Evolutionary conservation across 2,797 vertebrate genomes (phyloP).

Genomic region (Saguinus oedipus): DNA sequence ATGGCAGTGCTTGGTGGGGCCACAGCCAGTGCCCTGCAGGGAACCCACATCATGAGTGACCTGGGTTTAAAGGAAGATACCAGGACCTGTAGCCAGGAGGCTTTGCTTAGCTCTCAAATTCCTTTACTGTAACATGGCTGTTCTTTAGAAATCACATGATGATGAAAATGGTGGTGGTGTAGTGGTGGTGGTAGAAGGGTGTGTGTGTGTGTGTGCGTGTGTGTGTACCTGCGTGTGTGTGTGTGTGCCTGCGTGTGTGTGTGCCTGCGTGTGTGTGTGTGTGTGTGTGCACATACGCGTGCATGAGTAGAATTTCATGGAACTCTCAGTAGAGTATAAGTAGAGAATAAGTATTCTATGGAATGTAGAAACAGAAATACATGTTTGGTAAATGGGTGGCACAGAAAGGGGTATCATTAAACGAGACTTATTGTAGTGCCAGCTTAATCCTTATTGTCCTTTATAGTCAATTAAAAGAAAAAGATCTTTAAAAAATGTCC

Average conservation of each 20-base stretch:
- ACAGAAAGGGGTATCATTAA: background rate
- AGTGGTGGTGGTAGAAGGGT: background rate
- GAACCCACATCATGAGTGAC: background rate
- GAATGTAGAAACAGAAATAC: background rate
- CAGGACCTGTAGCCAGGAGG: background rate
- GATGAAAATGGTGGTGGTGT: background rate
- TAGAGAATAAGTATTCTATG: background rate
- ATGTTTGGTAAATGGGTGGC: background rate
- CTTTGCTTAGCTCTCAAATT: background rate
- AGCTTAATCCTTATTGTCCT: background rate
- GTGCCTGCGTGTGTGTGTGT: rapidly evolving
- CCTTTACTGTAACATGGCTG: background rate
- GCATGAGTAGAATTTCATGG: background rate
- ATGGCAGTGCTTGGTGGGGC: background rate
- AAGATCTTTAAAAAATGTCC: background rate
- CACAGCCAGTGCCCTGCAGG: background rate
- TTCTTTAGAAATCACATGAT: background rate
- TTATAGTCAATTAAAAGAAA: constrained; percentile 40
- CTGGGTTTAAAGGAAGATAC: background rate
- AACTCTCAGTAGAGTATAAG: background rate
- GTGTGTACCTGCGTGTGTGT: background rate
- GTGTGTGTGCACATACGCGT: too few relatives aligned
- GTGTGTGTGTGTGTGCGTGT: background rate
- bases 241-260: background rate
- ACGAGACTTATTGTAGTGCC: background rate